Evolutionary conservation across 2,888 invertebrate species (phyloP).

Genomic region (Leucophora obtusa): DNA sequence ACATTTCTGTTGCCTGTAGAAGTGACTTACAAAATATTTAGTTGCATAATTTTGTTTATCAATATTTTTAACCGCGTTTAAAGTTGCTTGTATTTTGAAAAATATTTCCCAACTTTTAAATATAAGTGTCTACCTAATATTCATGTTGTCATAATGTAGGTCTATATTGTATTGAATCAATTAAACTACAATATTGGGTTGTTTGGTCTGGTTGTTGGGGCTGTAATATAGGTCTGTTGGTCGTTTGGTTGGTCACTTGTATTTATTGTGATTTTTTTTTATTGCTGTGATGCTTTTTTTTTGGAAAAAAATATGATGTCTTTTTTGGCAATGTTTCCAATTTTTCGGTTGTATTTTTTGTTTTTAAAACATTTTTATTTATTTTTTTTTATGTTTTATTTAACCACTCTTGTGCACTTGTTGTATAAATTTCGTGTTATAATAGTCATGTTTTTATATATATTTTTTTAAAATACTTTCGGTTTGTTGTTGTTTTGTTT

Average conservation of each 20-base stretch:
- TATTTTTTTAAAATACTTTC: conserved; percentile 14
- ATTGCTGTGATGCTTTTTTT: conserved; percentile 50
- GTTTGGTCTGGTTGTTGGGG: conserved; percentile 30
- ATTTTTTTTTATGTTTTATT: background rate
- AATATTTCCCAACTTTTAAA: no score
- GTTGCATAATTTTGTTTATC: no score
- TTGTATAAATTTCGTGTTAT: conserved; percentile 33
- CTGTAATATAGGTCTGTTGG: conserved; percentile 48
- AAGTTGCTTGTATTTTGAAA: no score
- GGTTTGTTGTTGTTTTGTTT: conserved; percentile 49
- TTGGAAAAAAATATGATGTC: background rate
- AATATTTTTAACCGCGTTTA: no score
- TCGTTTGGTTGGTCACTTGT: conserved; percentile 9
- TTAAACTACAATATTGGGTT: conserved; percentile 61
- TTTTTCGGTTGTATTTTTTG: conserved; percentile 11
- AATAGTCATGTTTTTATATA: conserved; percentile 48
- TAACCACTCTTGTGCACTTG: conserved; percentile 54
- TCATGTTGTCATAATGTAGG: background rate
- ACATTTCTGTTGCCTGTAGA: no score
- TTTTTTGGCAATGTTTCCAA: conserved; percentile 34
- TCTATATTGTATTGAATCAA: conserved; percentile 59
- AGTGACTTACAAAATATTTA: no score
- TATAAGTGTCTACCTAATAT: no score
- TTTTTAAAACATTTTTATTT: conserved; percentile 12
- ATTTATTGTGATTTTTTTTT: conserved; percentile 13